Conservation (phyloP, 2,113 vertebrate genomes). For the Caretta caretta region DNA sequence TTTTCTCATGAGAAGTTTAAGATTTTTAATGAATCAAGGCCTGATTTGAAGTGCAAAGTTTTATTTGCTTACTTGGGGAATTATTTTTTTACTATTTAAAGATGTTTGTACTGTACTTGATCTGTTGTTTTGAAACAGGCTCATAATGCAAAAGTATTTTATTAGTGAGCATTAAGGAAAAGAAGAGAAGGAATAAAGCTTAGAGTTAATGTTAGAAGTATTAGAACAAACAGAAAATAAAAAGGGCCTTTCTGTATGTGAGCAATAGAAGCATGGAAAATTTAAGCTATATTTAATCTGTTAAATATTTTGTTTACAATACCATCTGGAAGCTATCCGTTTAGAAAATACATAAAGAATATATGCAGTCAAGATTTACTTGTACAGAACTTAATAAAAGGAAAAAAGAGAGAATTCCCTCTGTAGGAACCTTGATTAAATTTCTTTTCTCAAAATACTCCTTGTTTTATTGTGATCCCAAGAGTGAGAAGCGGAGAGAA, state of each 20-base stretch:
- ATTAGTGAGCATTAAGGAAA: conserved; percentile 60
- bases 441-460: conserved; percentile 60
- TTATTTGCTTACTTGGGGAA: conserved; percentile 90
- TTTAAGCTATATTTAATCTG: conserved; percentile 59
- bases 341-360: conserved; percentile 51
- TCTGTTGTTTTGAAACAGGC: conserved; percentile 79
- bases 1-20: conserved; percentile 88
- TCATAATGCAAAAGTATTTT: conserved; percentile 69
- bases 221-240: conserved; percentile 47
- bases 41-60: conserved; percentile 89
- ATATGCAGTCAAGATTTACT: conserved; percentile 45
- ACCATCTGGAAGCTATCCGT: conserved; percentile 58
- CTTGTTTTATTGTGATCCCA: conserved; percentile 33
- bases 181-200: conserved; percentile 60
- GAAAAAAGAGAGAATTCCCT: background rate
- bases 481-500: conserved; percentile 36
- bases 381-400: conserved; percentile 28
- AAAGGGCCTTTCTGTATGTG: conserved; percentile 41
- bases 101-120: conserved; percentile 80
- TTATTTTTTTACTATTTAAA: conserved; percentile 86
- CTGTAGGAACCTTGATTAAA: conserved; percentile 34
- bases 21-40: conserved; percentile 88
- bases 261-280: conserved; percentile 26
- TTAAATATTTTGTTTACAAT: conserved; percentile 61
- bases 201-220: conserved; percentile 51